Conservation (phyloP, 2,113 vertebrate species). For the Spheniscus mendiculus region DNA sequence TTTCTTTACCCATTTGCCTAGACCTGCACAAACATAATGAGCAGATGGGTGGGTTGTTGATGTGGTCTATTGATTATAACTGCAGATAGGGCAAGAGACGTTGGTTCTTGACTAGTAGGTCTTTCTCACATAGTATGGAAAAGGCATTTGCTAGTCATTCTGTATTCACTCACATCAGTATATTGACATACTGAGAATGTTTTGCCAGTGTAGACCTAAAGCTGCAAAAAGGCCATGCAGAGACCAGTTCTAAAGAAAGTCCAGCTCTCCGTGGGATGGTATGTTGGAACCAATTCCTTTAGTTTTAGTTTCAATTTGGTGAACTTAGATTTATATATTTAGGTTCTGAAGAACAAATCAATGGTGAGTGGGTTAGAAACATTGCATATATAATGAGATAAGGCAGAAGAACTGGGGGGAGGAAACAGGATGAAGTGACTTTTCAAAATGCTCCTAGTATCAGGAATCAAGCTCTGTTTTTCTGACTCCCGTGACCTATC, state of each 20-base stretch:
- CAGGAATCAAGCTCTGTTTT: not conserved
- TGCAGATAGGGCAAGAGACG: not conserved
- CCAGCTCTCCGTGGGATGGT: not conserved
- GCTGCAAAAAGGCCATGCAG: not conserved
- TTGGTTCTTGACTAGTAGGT: not conserved
- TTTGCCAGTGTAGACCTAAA: not conserved
- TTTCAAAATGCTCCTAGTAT: not conserved
- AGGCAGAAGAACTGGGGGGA: not conserved
- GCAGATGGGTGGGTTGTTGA: not conserved
- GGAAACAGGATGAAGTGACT: not conserved
- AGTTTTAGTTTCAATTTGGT: not conserved
- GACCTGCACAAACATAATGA: not conserved
- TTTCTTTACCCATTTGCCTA: not conserved
- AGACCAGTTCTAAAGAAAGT: not conserved
- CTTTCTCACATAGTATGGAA: not conserved
- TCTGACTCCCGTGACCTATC: not conserved
- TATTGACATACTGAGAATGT: not conserved
- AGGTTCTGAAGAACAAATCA: not conserved
- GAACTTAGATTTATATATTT: not conserved
- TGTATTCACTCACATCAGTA: not conserved
- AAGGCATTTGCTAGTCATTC: not conserved
- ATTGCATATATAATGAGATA: not conserved
- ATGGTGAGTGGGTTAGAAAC: not conserved
- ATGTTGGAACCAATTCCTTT: not conserved
- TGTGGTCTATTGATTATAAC: too few relatives aligned